Evolutionary conservation across 2,797 vertebrate species (phyloP), one percentile per base, ranked within the genome.

Genomic region (Numenius phaeopus): DNA sequence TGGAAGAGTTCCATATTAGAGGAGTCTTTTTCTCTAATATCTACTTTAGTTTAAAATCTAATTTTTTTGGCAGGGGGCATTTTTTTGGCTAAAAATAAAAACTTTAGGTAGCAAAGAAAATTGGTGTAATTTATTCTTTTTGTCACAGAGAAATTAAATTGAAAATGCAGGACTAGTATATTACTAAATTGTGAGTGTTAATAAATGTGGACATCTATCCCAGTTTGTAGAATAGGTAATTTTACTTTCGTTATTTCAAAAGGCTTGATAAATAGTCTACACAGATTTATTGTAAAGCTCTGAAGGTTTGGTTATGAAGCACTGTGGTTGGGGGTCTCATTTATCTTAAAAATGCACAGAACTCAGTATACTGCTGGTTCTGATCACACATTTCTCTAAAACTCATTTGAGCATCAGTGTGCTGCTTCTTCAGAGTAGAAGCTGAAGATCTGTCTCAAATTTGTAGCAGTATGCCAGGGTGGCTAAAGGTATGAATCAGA

Each of bases 361-460:
- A 66, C 4, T 64, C 42, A 14, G 20, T 50, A 22, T 42, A 47
- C 13, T 57, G 34, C 30, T 90, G 77, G 62, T 81, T 92, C 10
- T 77, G 85, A 73, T 42, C 22, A 54, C 22, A 70, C 2, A 29
- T 93, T 91, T 89, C 46, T 88, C 20, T 40, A 46, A 89, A 92
- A 89, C 11, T 75, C 27, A 50, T 67, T 40, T 71, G 30, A 76
- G 32, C 16, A 23, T 39, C 54, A 67, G 10, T 70, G 14, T 54
- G 30, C 8, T 83, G 77, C 92, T 86, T 57, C 24, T 93, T 90
- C 29, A n/a, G 29, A 81, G 37, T 11, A 30, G 32, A 87, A 81
- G 37, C 21, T 84, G 76, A 94, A 94, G 85, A 87, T 95, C 26
- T 69, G 34, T 78, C 57, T 81, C 69, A 72, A 47, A 67, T 34